A percentile compares a stretch with the other conserved stretches of the same genome.
These are phyloP conservation scores for Zoanthus sociatus DNA, from an alignment of 92 coral and sea anemone genomes.

Conservation along the genomic window DNA sequence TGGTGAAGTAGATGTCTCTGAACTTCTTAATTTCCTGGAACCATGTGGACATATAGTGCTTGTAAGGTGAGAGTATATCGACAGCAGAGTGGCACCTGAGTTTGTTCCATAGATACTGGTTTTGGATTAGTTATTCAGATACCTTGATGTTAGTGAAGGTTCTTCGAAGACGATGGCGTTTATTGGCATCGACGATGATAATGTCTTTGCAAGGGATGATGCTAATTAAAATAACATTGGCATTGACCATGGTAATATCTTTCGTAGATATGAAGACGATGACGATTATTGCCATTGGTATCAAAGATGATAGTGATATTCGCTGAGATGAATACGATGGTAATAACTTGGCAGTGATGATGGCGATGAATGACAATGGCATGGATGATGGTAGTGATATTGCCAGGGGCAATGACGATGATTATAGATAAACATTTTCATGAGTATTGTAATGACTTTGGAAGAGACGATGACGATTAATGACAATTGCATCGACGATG, in stretches of 20 bases:
- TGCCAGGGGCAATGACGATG: no score
- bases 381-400: no score
- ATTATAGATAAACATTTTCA: no score
- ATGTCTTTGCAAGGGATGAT: background rate
- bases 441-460: no score
- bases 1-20: conserved; percentile 81
- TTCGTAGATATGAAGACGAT: background rate
- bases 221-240: background rate
- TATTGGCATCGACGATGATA: background rate
- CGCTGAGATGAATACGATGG: background rate
- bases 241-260: background rate
- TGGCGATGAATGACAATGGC: no score
- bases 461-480: no score
- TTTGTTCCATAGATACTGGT: background rate
- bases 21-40: conserved; percentile 79
- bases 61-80: conserved; percentile 75
- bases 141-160: no score
- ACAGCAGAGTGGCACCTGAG: background rate
- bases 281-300: background rate
- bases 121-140: no score
- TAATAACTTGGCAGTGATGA: no score
- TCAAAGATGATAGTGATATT: background rate
- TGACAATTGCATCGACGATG: no score
- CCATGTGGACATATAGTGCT: conserved; percentile 88
- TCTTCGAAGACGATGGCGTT: no score